Evolutionary conservation across 2,888 invertebrate species (phyloP).

Genomic region (Pristionchus arcanus): DNA sequence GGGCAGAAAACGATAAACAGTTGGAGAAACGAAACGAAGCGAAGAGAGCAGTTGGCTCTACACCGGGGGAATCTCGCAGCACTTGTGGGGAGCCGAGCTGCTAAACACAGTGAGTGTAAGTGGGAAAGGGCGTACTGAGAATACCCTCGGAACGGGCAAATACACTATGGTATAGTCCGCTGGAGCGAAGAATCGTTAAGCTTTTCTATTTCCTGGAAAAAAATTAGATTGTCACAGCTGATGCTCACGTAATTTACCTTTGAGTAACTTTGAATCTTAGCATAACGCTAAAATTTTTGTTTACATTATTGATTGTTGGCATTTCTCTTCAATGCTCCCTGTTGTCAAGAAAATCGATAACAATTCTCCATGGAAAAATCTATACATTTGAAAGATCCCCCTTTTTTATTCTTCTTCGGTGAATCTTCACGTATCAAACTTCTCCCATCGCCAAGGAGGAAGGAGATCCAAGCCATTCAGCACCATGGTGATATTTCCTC

Average conservation of each 20-base stretch:
- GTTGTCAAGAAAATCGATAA: too few relatives aligned
- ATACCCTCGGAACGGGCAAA: not conserved
- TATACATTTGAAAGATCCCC: too few relatives aligned
- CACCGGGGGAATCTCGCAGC: slow-evolving; percentile 1
- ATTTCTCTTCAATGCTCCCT: too few relatives aligned
- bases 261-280: too few relatives aligned
- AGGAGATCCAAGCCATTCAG: too few relatives aligned
- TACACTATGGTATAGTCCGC: not conserved
- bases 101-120: not conserved
- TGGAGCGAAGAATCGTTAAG: not conserved
- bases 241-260: not conserved
- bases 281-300: too few relatives aligned
- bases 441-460: too few relatives aligned
- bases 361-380: too few relatives aligned
- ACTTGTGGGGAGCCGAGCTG: not conserved
- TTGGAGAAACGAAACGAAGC: not conserved
- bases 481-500: too few relatives aligned
- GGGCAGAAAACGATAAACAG: slow-evolving; percentile 12
- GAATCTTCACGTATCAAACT: too few relatives aligned
- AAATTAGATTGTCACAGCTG: not conserved
- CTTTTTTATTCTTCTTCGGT: too few relatives aligned
- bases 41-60: slow-evolving; percentile 23
- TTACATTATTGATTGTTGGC: too few relatives aligned
- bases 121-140: not conserved
- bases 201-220: not conserved